Conservation (phyloP, 2,113 vertebrate genomes). For the Muntiacus muntjak region DNA sequence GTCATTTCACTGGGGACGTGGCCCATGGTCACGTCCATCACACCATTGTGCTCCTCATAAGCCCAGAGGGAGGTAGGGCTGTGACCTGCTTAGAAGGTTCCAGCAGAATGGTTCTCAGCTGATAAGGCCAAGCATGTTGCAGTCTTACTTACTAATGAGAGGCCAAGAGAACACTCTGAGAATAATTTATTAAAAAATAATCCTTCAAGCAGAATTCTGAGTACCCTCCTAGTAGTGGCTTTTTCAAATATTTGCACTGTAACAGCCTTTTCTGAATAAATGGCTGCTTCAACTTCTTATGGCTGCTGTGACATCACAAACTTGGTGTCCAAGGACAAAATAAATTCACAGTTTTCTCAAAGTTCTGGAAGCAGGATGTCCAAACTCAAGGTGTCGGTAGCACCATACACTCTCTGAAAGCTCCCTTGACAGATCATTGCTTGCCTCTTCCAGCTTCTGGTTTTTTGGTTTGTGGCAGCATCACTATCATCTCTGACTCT, state of each 20-base stretch:
- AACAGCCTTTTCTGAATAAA: neutral
- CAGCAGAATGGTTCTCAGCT: too few species aligned
- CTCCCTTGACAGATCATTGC: neutral
- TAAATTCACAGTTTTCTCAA: neutral
- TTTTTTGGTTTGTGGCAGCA: neutral
- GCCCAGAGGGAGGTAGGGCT: neutral
- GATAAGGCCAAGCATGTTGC: rapidly evolving
- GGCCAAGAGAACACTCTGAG: neutral
- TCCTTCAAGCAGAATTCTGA: neutral
- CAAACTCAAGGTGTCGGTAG: neutral
- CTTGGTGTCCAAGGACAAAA: neutral
- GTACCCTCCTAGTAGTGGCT: rapidly evolving
- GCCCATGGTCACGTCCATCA: too few species aligned
- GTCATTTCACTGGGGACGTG: neutral
- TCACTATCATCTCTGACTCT: rapidly evolving
- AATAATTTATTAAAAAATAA: neutral
- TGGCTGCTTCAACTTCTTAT: neutral
- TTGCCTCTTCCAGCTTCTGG: neutral
- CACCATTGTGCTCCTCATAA: neutral
- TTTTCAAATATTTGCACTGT: neutral
- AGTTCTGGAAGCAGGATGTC: neutral
- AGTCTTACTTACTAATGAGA: neutral
- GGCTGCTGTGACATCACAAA: neutral
- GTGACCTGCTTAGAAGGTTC: neutral
- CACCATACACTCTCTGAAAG: neutral